Percentiles rank a stretch among this genome's conserved stretches.
Evolutionary conservation across 2,113 vertebrate genomes (phyloP).

Genomic region (Eretmochelys imbricata): DNA sequence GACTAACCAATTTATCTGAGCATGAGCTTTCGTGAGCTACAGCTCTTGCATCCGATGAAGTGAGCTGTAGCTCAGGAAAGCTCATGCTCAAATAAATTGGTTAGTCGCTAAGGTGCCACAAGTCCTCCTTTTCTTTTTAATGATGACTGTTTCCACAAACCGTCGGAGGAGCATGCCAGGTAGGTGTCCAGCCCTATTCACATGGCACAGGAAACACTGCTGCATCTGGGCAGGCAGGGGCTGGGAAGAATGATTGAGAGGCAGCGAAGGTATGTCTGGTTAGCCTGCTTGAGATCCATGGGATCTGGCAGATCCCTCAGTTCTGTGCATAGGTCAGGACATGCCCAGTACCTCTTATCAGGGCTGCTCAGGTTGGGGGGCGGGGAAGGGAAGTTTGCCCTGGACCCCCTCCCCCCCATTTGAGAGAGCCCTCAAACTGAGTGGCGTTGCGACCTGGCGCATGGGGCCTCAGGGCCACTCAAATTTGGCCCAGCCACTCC

Average conservation of each 20-base stretch:
- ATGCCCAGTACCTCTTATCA: rapidly evolving
- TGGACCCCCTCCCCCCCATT: background rate
- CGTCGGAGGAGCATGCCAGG: background rate
- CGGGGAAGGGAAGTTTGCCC: background rate
- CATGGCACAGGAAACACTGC: rapidly evolving
- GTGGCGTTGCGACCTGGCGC: background rate
- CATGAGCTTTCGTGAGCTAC: too few relatives aligned
- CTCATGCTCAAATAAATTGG: too few relatives aligned
- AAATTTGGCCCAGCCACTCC: background rate
- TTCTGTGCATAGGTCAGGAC: background rate
- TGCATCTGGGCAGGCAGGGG: background rate
- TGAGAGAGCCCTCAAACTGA: background rate
- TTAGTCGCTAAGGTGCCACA: too few relatives aligned
- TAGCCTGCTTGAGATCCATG: background rate
- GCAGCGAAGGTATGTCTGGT: background rate
- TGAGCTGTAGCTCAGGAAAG: too few relatives aligned
- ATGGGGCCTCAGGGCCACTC: background rate
- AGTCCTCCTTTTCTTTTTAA: rapidly evolving
- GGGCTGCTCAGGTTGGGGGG: background rate
- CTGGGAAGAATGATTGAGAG: background rate
- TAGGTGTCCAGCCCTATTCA: background rate
- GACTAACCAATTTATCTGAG: too few relatives aligned
- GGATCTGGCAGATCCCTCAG: background rate
- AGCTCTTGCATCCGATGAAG: too few relatives aligned
- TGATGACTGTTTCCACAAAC: background rate